Evolutionary conservation across 2,113 vertebrate genomes (phyloP).

Genomic region (Excalfactoria chinensis): DNA sequence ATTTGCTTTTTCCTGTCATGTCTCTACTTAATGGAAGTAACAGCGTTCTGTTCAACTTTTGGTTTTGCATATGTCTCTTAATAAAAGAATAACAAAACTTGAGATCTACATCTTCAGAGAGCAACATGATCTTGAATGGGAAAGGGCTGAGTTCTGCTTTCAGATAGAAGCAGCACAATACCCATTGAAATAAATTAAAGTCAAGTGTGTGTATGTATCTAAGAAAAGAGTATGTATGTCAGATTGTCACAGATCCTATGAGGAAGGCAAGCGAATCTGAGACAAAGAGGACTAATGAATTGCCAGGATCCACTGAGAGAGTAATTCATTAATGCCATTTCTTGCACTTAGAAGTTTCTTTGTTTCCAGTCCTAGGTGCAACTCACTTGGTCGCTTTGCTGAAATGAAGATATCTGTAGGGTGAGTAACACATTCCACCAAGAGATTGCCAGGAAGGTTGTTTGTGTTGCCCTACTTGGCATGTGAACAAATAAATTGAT

Average conservation of each 20-base stretch:
- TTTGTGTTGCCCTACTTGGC: background rate
- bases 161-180: background rate
- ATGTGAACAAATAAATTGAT: background rate
- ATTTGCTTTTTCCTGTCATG: slow-evolving; percentile 28
- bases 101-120: background rate
- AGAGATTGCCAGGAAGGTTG: background rate
- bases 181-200: slow-evolving; percentile 9
- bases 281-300: slow-evolving; percentile 56
- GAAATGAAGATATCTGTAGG: background rate
- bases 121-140: background rate
- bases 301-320: background rate
- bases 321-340: slow-evolving; percentile 35
- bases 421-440: background rate
- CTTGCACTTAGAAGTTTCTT: background rate
- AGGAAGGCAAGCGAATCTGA: background rate
- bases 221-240: background rate
- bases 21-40: slow-evolving; percentile 25
- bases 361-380: background rate
- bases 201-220: background rate
- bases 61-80: slow-evolving; percentile 1
- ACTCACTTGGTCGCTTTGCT: background rate
- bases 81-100: background rate
- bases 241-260: background rate
- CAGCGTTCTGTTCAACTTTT: slow-evolving; percentile 14
- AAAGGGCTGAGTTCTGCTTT: background rate